Evolutionary conservation across 2,888 invertebrate species (phyloP), one percentile per base, ranked within the genome.

Genomic region (Orthosia gracilis): DNA sequence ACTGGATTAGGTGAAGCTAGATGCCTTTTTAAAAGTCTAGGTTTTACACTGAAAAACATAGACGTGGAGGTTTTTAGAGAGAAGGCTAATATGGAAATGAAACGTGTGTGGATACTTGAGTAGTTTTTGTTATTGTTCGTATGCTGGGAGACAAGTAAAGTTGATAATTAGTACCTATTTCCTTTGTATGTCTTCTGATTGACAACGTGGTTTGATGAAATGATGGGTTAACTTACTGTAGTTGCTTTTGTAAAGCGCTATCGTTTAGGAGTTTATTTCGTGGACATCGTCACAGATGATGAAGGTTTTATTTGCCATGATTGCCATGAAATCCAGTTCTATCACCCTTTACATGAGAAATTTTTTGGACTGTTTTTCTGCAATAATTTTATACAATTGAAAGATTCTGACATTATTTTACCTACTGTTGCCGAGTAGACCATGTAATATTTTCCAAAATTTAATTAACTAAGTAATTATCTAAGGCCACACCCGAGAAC

Each of bases 1-100:
- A 90, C 93, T 89, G 92, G 91, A 90, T 92, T 93, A 93, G 90
- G 89, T 74, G 80, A 84, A 82, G 83, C 90, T 91, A 91, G 91
- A 87, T 88, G 79, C 75, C 58, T 86, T 89, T 90, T 89, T 85
- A 81, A 76, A 82, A 75, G 76, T 73, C 78, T 78, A 82, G 78
- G 76, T 85, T 85, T 87, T 82, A 75, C 74, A 69, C 73, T 76
- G 76, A 68, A 69, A 72, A 54, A 66, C 71, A 65, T 76, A 61
- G 58, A 18, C n/a, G 45, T 59, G n/a, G 59, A 3, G 47, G 0
- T 69, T 69, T 83, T 58, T 55, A 63, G 23, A 17, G 17, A 15
- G 15, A 23, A 9, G 40, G 40, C 21, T 69, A 57, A 40, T 62
- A 67, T 69, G 68, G 40, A 69, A 49, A 79, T 62, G 57, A 13